phyloP scores from a whole-genome alignment of 2,113 vertebrate species.

The Syngnathus scovelli region DNA sequence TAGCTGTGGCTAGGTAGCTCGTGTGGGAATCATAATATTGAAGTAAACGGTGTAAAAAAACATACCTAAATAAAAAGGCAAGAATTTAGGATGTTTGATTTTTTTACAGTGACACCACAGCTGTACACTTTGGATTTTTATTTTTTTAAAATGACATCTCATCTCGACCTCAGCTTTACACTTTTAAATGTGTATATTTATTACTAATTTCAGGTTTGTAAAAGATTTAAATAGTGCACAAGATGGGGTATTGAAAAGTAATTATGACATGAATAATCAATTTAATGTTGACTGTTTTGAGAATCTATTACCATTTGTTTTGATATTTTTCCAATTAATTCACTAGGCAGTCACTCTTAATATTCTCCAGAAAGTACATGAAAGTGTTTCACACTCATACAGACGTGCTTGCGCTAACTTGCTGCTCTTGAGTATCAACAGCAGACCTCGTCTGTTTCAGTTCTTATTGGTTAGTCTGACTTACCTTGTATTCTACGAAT shows the following conservation, averaged over 20 bases:
- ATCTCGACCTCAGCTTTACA: too few relatives aligned
- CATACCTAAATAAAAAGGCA: too few relatives aligned
- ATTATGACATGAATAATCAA: slow-evolving; percentile 42
- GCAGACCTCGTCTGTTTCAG: slow-evolving; percentile 22
- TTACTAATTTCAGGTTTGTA: not conserved
- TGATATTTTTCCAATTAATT: slow-evolving; percentile 35
- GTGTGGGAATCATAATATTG: too few relatives aligned
- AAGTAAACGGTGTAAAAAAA: too few relatives aligned
- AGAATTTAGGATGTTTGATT: too few relatives aligned
- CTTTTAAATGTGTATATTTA: too few relatives aligned
- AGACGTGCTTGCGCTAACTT: slow-evolving; percentile 5
- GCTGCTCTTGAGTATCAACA: slow-evolving; percentile 11
- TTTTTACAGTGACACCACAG: too few relatives aligned
- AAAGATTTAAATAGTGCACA: slow-evolving; percentile 20
- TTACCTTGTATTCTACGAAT: slow-evolving; percentile 23
- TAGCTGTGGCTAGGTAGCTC: too few relatives aligned
- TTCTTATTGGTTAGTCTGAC: slow-evolving; percentile 1
- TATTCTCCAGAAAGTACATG: slow-evolving; percentile 2
- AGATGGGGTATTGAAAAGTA: slow-evolving; percentile 39
- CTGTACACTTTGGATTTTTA: too few relatives aligned
- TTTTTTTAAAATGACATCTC: too few relatives aligned
- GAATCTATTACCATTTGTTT: slow-evolving; percentile 40
- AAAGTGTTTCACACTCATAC: not conserved
- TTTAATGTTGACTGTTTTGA: slow-evolving; percentile 42
- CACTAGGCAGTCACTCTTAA: slow-evolving; percentile 27